phyloP scores from a whole-genome alignment of 2,888 invertebrate species.

The Drosophila dives region DNA sequence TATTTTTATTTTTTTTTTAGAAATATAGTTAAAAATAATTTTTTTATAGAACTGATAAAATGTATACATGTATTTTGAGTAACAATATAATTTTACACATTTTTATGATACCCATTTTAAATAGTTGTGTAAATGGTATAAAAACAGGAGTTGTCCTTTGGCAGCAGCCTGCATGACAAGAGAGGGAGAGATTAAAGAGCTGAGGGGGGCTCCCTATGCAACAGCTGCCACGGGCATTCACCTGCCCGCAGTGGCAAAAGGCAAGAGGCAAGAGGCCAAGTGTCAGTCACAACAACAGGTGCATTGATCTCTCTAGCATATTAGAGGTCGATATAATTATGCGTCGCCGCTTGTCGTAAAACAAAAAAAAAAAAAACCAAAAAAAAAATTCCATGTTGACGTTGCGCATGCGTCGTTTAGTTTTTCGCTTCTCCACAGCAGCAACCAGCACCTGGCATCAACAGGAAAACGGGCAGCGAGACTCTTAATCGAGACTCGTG shows the following conservation, averaged over 20 bases:
- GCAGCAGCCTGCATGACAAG: constrained; percentile 34
- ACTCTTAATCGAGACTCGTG: constrained; percentile 65
- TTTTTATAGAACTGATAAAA: not conserved
- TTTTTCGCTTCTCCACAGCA: constrained; percentile 5
- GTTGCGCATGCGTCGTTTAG: constrained; percentile 67
- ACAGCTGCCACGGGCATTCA: constrained; percentile 63
- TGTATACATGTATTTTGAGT: not conserved
- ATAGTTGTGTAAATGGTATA: not conserved
- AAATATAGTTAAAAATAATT: too few relatives aligned
- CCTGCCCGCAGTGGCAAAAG: constrained; percentile 52
- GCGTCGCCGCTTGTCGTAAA: constrained; percentile 46
- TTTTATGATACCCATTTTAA: not conserved
- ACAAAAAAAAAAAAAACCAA: constrained; percentile 9
- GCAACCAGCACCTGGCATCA: constrained; percentile 66
- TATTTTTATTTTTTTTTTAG: too few relatives aligned
- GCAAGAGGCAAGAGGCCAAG: constrained; percentile 32
- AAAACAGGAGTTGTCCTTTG: constrained; percentile 39
- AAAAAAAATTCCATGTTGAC: constrained; percentile 37
- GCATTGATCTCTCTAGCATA: constrained; percentile 48
- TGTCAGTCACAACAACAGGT: constrained; percentile 68
- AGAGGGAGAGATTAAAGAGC: not conserved
- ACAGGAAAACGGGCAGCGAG: constrained; percentile 18
- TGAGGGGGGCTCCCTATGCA: constrained; percentile 5
- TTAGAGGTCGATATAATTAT: constrained; percentile 70
- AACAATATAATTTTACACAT: not conserved